phyloP scores from a whole-genome alignment of 64 coral and sea anemone species.

The Pachyseris speciosa region DNA sequence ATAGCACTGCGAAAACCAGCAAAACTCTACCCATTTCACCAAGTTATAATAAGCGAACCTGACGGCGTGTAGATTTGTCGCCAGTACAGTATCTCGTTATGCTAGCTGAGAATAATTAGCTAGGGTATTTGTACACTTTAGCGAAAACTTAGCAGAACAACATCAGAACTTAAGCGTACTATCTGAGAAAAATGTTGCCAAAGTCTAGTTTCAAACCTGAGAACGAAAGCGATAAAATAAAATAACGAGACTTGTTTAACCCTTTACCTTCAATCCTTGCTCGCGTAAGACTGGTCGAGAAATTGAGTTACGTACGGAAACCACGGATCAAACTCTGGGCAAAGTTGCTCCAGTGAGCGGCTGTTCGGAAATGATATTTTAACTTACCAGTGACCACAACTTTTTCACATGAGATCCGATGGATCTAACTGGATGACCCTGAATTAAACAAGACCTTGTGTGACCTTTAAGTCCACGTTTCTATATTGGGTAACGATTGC shows the following conservation, averaged over 20 bases:
- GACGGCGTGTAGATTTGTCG: too few relatives aligned
- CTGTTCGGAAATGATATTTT: neutral
- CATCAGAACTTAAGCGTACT: too few relatives aligned
- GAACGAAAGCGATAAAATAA: neutral
- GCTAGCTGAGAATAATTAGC: too few relatives aligned
- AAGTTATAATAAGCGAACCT: too few relatives aligned
- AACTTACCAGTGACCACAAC: neutral
- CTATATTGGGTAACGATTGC: constrained; percentile 36
- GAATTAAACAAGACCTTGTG: neutral
- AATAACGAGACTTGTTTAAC: neutral
- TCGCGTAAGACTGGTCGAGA: neutral
- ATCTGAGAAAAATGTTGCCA: neutral
- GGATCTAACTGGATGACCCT: neutral
- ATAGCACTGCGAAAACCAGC: too few relatives aligned
- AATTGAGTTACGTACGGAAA: neutral
- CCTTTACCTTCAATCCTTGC: neutral
- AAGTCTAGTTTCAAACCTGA: neutral
- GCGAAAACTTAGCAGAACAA: too few relatives aligned
- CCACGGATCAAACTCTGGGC: neutral
- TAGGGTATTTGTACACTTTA: too few relatives aligned
- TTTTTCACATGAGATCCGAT: neutral
- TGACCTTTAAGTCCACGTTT: constrained; percentile 49
- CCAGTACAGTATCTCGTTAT: too few relatives aligned
- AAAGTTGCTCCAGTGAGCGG: neutral
- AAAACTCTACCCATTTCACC: too few relatives aligned